These are phyloP conservation scores for Polyodon spathula DNA, from an alignment of 2,113 vertebrate genomes.

Conservation along the genomic window DNA sequence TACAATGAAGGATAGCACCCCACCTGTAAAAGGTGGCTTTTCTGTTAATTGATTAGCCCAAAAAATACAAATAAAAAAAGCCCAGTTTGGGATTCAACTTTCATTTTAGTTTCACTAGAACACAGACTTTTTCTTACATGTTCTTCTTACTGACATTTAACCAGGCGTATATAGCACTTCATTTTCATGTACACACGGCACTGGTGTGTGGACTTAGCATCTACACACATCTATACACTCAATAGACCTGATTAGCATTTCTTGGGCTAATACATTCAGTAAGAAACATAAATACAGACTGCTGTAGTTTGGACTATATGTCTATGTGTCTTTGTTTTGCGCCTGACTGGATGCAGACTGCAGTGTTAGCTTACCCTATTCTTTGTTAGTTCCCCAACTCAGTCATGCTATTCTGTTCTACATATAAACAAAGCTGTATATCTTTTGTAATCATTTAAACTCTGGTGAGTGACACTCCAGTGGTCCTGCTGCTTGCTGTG, in stretches of 20 bases:
- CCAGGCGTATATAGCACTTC: too few relatives aligned
- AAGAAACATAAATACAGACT: slow-evolving; percentile 8
- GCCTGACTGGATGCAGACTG: slow-evolving; percentile 85
- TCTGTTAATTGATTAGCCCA: slow-evolving; percentile 44
- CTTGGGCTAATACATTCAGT: slow-evolving; percentile 58
- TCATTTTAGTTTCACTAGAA: slow-evolving; percentile 31
- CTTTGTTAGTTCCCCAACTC: slow-evolving; percentile 13
- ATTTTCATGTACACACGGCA: too few relatives aligned
- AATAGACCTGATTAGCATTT: slow-evolving; percentile 36
- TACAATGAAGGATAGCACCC: slow-evolving; percentile 39
- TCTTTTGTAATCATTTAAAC: background rate
- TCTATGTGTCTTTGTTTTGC: slow-evolving; percentile 26
- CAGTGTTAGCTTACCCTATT: slow-evolving; percentile 41
- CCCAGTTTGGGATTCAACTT: slow-evolving; percentile 13
- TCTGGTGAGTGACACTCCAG: slow-evolving; percentile 45
- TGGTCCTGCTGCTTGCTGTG: slow-evolving; percentile 92
- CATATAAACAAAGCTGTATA: background rate
- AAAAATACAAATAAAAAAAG: slow-evolving; percentile 29
- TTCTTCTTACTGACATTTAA: background rate
- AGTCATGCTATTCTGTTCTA: background rate
- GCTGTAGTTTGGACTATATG: background rate
- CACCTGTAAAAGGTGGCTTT: background rate
- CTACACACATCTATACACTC: slow-evolving; percentile 6
- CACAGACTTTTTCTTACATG: background rate
- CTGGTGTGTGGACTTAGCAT: slow-evolving; percentile 25